Conservation (phyloP, 2,113 vertebrate species). For the Sphyrna mokarran region DNA sequence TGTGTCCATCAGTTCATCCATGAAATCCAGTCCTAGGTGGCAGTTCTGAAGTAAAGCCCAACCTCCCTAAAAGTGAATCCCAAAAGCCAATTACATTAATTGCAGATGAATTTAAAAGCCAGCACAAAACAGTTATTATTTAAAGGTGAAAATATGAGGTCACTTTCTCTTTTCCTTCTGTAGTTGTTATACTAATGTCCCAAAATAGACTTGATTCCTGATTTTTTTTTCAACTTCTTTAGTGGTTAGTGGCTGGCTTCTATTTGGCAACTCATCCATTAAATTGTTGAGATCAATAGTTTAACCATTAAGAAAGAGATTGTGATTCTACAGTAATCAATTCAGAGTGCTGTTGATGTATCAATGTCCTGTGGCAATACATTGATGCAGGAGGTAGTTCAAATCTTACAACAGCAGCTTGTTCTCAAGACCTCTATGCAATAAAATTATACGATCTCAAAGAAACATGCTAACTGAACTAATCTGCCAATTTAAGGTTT, state of each 20-base stretch:
- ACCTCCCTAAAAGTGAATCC: constrained; percentile 64
- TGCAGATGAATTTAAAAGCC: neutral
- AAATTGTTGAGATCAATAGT: neutral
- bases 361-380: neutral
- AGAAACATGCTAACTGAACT: neutral
- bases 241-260: neutral
- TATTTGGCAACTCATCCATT: neutral
- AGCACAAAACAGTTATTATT: too few relatives aligned
- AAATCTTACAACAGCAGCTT: neutral
- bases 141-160: neutral
- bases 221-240: neutral
- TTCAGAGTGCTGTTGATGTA: neutral
- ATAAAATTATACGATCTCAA: neutral
- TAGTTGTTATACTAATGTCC: neutral
- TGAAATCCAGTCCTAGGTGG: constrained; percentile 84
- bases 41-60: constrained; percentile 95
- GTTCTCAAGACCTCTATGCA: neutral
- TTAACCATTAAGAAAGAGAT: neutral
- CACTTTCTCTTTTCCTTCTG: neutral
- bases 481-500: neutral
- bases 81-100: constrained; percentile 4
- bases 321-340: neutral
- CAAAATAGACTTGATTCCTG: neutral
- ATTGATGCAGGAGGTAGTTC: neutral
- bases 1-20: constrained; percentile 86